Evolutionary conservation across 1,140 invertebrate genomes (phyloP).

Genomic region (Rhagoletis zephyria): DNA sequence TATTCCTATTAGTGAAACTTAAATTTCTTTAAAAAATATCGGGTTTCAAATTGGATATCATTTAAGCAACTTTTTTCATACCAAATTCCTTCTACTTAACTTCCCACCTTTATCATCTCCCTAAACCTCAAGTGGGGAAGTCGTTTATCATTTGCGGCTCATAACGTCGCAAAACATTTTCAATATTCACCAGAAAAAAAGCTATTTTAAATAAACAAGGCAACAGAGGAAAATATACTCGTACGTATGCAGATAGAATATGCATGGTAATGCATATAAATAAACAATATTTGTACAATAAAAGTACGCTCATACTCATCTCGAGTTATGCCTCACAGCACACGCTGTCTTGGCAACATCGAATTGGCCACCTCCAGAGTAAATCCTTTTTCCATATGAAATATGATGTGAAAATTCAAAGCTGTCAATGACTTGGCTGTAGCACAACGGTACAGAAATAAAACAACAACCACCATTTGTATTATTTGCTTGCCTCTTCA

Average conservation of each 20-base stretch:
- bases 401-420: slow-evolving; percentile 68
- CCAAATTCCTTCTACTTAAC: neutral
- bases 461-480: neutral
- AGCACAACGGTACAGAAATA: neutral
- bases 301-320: neutral
- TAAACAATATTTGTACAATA: neutral
- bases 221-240: slow-evolving; percentile 5
- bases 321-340: neutral
- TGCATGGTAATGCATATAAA: too few relatives aligned
- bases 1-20: too few relatives aligned
- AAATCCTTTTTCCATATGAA: slow-evolving; percentile 21
- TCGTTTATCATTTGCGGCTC: slow-evolving; percentile 72
- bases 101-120: neutral
- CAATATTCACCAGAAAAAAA: slow-evolving; percentile 64
- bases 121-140: slow-evolving; percentile 17
- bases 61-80: too few relatives aligned
- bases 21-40: too few relatives aligned
- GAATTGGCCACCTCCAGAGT: slow-evolving; percentile 24
- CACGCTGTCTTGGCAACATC: neutral
- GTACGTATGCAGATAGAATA: neutral
- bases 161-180: slow-evolving; percentile 66
- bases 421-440: slow-evolving; percentile 69
- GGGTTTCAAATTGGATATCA: too few relatives aligned
- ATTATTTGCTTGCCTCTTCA: neutral
- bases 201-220: slow-evolving; percentile 1